phyloP scores from a whole-genome alignment of 2,113 vertebrate genomes.

The Dipodomys spectabilis region DNA sequence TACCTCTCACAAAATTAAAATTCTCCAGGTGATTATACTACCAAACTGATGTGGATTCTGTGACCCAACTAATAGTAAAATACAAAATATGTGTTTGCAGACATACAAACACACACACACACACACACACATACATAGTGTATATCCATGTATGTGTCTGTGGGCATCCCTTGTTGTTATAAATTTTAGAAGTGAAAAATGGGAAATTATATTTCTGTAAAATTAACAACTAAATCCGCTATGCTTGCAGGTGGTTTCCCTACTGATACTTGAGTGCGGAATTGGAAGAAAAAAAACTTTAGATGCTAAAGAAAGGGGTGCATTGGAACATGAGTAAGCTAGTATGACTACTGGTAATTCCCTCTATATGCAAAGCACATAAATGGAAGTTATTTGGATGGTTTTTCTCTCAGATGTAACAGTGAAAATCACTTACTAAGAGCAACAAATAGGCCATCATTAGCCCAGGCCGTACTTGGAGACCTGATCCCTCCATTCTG shows the following conservation, averaged over 20 bases:
- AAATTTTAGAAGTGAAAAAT: not conserved
- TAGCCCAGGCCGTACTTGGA: too few species aligned
- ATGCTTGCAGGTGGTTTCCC: not conserved
- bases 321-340: not conserved
- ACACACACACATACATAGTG: not conserved
- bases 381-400: too few species aligned
- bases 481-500: not conserved
- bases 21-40: not conserved
- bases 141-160: too few species aligned
- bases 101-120: too few species aligned
- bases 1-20: not conserved
- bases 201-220: not conserved
- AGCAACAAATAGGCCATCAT: accelerated
- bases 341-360: not conserved
- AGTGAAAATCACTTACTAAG: not conserved
- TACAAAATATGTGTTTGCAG: too few species aligned
- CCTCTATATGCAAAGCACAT: not conserved
- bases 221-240: not conserved
- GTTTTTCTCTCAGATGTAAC: not conserved
- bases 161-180: not conserved
- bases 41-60: not conserved
- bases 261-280: not conserved
- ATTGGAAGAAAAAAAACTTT: not conserved
- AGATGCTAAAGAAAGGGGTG: not conserved
- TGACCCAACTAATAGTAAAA: not conserved